Percentiles rank a stretch among this genome's conserved stretches.
Conservation (phyloP, 2,888 invertebrate species). For the Rutpela maculata region DNA sequence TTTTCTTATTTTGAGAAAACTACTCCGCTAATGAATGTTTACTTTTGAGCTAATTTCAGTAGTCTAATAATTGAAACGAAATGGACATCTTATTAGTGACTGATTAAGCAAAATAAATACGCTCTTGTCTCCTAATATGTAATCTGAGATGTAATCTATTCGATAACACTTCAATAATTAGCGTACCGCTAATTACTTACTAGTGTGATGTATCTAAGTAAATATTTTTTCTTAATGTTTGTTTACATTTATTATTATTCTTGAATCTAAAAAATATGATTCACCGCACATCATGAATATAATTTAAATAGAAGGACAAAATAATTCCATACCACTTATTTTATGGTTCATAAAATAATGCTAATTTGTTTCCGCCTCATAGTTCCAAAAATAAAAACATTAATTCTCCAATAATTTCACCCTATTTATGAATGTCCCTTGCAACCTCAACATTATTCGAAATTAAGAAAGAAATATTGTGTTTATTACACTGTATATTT, state of each 20-base stretch:
- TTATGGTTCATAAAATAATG: background rate
- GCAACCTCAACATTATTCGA: background rate
- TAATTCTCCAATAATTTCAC: no score
- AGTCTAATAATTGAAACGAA: background rate
- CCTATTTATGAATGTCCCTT: no score
- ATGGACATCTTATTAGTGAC: conserved; percentile 7
- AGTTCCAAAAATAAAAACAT: no score
- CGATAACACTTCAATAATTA: background rate
- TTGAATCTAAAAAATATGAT: background rate
- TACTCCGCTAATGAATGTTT: no score
- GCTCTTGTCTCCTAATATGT: background rate
- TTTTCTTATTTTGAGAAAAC: no score
- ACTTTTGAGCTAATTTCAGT: no score
- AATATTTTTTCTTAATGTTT: background rate
- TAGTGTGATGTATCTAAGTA: no score
- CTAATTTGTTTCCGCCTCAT: no score
- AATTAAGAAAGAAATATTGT: background rate
- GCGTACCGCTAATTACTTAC: background rate
- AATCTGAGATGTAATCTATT: background rate
- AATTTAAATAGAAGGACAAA: background rate
- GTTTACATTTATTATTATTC: background rate
- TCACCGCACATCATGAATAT: background rate
- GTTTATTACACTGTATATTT: background rate
- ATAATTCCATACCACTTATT: background rate
- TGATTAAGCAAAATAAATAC: background rate